These are phyloP conservation scores for Physocephala rufipes DNA, from an alignment of 2,888 invertebrate genomes.

Conservation along the genomic window DNA sequence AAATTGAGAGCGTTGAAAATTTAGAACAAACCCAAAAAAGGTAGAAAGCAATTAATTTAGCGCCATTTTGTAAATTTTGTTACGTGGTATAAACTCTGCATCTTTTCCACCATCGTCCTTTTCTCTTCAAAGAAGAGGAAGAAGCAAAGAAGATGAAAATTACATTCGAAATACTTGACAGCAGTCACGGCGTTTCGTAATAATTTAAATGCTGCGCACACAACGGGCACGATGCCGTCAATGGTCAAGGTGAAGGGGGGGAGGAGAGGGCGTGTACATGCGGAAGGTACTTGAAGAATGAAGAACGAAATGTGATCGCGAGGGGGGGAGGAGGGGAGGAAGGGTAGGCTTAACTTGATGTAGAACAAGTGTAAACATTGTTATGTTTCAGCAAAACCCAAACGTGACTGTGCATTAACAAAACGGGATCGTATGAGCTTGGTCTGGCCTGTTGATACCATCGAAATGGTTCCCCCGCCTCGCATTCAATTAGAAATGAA, in stretches of 20 bases:
- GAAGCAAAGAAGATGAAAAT: conserved; percentile 22
- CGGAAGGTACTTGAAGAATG: neutral
- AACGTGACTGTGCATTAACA: conserved; percentile 20
- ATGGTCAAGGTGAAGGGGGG: neutral
- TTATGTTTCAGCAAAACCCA: neutral
- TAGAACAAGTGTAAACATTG: conserved; percentile 17
- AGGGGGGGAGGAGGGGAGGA: neutral
- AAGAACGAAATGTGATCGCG: neutral
- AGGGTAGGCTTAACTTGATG: neutral
- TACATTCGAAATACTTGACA: conserved; percentile 35
- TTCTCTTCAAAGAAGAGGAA: neutral
- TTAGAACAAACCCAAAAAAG: too few relatives aligned
- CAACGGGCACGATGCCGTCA: conserved; percentile 33
- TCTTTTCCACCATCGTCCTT: neutral
- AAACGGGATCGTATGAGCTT: conserved; percentile 11
- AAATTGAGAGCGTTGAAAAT: too few relatives aligned
- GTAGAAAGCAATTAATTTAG: neutral
- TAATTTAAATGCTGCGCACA: conserved; percentile 62
- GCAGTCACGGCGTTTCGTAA: conserved; percentile 52
- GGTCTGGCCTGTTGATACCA: neutral
- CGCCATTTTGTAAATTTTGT: conserved; percentile 8
- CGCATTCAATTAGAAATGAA: conserved; percentile 14
- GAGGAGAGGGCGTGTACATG: neutral
- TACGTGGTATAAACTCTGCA: neutral
- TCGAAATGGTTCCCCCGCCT: neutral